A percentile compares a stretch with the other conserved stretches of the same genome.
phyloP scores from a whole-genome alignment of 2,797 vertebrate species.

The Meriones psammophilus region DNA sequence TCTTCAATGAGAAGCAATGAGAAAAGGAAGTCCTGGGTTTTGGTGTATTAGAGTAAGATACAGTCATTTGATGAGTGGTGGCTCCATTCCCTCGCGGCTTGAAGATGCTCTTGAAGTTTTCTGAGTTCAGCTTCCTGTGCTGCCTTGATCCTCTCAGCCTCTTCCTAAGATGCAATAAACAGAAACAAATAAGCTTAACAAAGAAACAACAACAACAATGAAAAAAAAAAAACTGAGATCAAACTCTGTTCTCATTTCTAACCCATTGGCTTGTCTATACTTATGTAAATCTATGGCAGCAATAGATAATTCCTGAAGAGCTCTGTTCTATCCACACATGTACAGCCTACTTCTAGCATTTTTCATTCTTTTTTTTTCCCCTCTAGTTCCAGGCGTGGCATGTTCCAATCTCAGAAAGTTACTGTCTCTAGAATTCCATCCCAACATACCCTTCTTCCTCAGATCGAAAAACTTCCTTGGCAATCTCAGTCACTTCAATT shows the following conservation, averaged over 20 bases:
- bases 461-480: neutral
- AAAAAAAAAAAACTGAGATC: neutral
- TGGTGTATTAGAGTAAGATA: slow-evolving; percentile 14
- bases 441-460: neutral
- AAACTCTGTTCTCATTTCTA: neutral
- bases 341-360: neutral
- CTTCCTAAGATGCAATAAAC: slow-evolving; percentile 59
- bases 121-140: accelerated
- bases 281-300: neutral
- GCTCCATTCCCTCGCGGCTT: accelerated
- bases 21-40: neutral
- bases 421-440: neutral
- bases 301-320: neutral
- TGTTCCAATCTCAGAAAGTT: neutral
- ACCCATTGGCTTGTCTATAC: neutral
- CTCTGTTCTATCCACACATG: too few species aligned
- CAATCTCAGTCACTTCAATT: slow-evolving; percentile 5
- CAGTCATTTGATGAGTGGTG: accelerated
- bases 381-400: neutral
- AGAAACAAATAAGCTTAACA: slow-evolving; percentile 2
- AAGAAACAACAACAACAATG: neutral
- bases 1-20: neutral
- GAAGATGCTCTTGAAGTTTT: neutral
- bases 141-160: neutral
- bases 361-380: neutral